Evolutionary conservation across 2,888 invertebrate species (phyloP).

Genomic region (Rutpela maculata): DNA sequence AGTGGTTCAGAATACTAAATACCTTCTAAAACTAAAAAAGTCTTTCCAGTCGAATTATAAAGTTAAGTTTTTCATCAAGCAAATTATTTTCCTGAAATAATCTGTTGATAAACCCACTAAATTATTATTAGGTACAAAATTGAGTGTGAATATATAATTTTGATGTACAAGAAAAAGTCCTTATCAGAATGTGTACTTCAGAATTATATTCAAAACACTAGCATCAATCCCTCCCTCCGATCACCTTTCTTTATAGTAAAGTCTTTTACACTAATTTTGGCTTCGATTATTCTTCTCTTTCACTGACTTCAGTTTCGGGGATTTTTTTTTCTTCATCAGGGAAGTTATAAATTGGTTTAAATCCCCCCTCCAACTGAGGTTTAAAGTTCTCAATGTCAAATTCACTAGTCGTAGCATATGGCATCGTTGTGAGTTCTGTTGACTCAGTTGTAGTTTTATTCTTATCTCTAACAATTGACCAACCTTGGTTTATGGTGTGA

Average conservation of each 20-base stretch:
- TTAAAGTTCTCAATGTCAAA: constrained; percentile 82
- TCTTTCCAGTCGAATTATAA: constrained; percentile 17
- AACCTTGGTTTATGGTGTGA: constrained; percentile 77
- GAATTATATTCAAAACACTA: constrained; percentile 42
- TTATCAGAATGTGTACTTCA: constrained; percentile 37
- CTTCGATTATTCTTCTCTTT: constrained; percentile 56
- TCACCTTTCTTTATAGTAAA: constrained; percentile 46
- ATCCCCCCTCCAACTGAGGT: constrained; percentile 82
- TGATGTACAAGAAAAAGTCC: constrained; percentile 36
- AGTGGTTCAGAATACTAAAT: neutral
- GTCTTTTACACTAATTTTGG: constrained; percentile 31
- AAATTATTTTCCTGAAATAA: constrained; percentile 29
- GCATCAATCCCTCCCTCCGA: constrained; percentile 50
- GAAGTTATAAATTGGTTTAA: constrained; percentile 80
- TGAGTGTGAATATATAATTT: constrained; percentile 37
- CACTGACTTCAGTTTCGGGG: constrained; percentile 54
- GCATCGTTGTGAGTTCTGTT: constrained; percentile 67
- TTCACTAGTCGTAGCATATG: constrained; percentile 72
- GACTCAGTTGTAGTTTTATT: constrained; percentile 62
- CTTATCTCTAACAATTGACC: constrained; percentile 77
- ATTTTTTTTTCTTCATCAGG: constrained; percentile 62
- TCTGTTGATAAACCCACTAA: constrained; percentile 23
- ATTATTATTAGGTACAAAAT: constrained; percentile 1
- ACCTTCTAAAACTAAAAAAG: neutral
- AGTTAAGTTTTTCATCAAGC: constrained; percentile 23